Evolutionary conservation across 2,888 invertebrate genomes (phyloP).

Genomic region (Chymomyza procnemis): DNA sequence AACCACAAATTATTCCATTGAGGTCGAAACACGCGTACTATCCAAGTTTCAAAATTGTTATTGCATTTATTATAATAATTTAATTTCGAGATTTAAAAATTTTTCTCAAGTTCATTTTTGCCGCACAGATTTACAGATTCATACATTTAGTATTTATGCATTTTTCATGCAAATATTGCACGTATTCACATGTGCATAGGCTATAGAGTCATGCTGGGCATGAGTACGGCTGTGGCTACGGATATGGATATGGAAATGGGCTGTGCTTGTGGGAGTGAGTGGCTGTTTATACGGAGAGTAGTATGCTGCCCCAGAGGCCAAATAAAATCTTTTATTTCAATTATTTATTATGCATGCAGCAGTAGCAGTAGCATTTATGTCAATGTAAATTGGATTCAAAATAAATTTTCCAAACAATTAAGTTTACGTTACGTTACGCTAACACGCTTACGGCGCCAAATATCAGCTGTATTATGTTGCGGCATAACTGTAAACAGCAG

Average conservation of each 20-base stretch:
- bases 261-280: not conserved
- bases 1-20: not conserved
- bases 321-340: not conserved
- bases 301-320: not conserved
- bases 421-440: slow-evolving; percentile 14
- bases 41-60: slow-evolving; percentile 13
- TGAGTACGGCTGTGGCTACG: slow-evolving; percentile 4
- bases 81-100: not conserved
- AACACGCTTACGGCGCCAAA: slow-evolving; percentile 5
- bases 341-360: not conserved
- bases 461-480: not conserved
- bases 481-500: not conserved
- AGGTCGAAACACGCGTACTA: not conserved
- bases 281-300: too few species aligned
- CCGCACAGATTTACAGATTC: not conserved
- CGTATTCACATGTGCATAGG: slow-evolving; percentile 13
- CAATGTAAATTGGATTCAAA: slow-evolving; percentile 9
- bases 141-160: slow-evolving; percentile 45
- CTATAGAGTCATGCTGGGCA: too few species aligned
- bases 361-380: not conserved
- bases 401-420: slow-evolving; percentile 67
- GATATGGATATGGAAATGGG: not conserved
- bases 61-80: not conserved
- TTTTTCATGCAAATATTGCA: slow-evolving; percentile 45
- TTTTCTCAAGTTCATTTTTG: not conserved